These are phyloP conservation scores for Oasisia sp. DNA, from an alignment of 2,888 invertebrate genomes.

Conservation along the genomic window DNA sequence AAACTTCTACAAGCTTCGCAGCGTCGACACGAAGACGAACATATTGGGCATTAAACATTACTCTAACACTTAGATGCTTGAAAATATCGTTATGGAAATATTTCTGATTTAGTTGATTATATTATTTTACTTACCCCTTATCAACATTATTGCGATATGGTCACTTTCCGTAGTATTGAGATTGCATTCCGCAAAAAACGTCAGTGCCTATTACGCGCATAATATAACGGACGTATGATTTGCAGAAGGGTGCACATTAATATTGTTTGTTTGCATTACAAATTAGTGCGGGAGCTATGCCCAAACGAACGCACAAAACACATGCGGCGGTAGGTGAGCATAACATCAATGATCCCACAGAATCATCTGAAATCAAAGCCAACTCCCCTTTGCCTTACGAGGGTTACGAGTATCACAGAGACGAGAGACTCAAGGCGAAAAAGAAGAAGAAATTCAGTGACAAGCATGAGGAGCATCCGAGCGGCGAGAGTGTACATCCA, in stretches of 20 bases:
- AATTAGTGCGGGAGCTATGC: neutral
- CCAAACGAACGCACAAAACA: neutral
- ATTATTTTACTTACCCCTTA: neutral
- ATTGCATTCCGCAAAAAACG: too few relatives aligned
- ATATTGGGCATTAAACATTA: neutral
- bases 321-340: neutral
- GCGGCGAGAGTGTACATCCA: neutral
- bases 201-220: neutral
- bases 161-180: neutral
- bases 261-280: neutral
- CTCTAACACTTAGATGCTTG: neutral
- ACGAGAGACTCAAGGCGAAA: neutral
- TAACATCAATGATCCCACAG: neutral
- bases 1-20: neutral
- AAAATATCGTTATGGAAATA: neutral
- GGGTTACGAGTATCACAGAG: neutral
- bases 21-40: neutral
- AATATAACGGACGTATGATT: neutral
- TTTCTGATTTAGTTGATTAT: neutral
- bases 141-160: neutral
- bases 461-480: neutral
- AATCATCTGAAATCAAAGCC: neutral
- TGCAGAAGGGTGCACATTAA: neutral
- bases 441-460: neutral
- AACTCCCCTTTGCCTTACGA: neutral